Percentiles rank a stretch among this genome's conserved stretches.
phyloP scores from a whole-genome alignment of 2,888 invertebrate genomes.

The Leptinotarsa peninsularis region DNA sequence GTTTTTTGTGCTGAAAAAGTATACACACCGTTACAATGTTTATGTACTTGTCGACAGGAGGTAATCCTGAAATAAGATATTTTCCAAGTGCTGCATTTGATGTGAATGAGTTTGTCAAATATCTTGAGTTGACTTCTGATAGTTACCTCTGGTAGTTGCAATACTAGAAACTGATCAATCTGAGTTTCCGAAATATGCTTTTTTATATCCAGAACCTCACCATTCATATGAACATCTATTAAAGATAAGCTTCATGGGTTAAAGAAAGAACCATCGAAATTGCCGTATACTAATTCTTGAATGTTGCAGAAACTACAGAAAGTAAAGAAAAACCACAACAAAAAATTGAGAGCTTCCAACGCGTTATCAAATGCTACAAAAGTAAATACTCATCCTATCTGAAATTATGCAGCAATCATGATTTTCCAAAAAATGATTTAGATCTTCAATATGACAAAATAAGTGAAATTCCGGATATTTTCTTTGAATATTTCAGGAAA shows the following conservation, averaged over 20 bases:
- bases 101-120: slow-evolving; percentile 75
- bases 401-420: background rate
- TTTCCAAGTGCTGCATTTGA: slow-evolving; percentile 79
- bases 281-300: slow-evolving; percentile 77
- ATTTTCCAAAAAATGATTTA: background rate
- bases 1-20: slow-evolving; percentile 82
- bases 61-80: slow-evolving; percentile 56
- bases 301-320: slow-evolving; percentile 68
- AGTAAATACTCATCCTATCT: slow-evolving; percentile 60
- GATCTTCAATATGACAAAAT: background rate
- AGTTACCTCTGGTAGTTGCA: slow-evolving; percentile 82
- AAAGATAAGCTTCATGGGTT: slow-evolving; percentile 71
- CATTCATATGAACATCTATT: slow-evolving; percentile 64
- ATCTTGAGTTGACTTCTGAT: slow-evolving; percentile 75
- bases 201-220: slow-evolving; percentile 71
- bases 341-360: slow-evolving; percentile 73
- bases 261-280: slow-evolving; percentile 76
- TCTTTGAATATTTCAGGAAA: slow-evolving; percentile 69
- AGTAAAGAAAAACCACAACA: slow-evolving; percentile 72
- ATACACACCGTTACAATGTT: slow-evolving; percentile 82
- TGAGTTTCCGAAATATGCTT: slow-evolving; percentile 66
- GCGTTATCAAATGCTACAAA: slow-evolving; percentile 64
- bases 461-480: background rate
- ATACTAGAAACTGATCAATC: slow-evolving; percentile 80
- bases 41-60: slow-evolving; percentile 63